A percentile compares a stretch with the other conserved stretches of the same genome.
Conservation (phyloP, 2,113 vertebrate species). For the pig (Sus scrofa) region DNA sequence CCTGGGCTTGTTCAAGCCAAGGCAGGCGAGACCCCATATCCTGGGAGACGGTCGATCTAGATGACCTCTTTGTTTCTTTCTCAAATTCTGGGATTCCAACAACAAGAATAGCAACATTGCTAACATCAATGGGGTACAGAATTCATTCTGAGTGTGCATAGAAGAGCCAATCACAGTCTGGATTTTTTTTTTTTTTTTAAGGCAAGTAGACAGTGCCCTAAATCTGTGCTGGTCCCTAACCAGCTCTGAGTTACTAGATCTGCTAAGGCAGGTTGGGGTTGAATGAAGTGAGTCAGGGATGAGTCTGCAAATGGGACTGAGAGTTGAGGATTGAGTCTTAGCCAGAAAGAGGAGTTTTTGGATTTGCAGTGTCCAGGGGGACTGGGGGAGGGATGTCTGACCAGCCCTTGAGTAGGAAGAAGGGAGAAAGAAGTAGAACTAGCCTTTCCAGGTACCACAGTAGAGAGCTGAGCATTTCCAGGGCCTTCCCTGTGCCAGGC, state of each 20-base stretch:
- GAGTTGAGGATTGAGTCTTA: not conserved
- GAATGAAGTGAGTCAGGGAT: not conserved
- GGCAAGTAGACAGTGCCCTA: not conserved
- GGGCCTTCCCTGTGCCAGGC: not conserved
- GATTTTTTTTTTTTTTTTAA: not conserved
- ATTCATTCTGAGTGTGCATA: not conserved
- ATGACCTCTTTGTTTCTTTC: not conserved
- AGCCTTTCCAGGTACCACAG: not conserved
- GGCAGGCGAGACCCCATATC: not conserved
- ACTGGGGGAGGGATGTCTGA: not conserved
- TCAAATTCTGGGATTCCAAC: not conserved
- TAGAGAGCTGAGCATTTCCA: not conserved
- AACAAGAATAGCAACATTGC: not conserved
- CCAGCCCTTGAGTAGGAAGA: not conserved
- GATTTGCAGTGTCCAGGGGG: not conserved
- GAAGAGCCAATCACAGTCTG: not conserved
- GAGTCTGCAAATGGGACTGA: not conserved
- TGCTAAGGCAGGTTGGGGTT: not conserved
- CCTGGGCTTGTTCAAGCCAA: conserved; percentile 44
- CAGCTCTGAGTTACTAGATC: not conserved
- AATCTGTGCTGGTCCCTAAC: not conserved
- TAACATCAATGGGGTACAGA: not conserved
- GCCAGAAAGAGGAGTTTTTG: not conserved
- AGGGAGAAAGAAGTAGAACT: not conserved
- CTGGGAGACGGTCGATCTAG: fast-evolving